Conservation (phyloP, 2,797 vertebrate genomes). For the Uromys caudimaculatus region DNA sequence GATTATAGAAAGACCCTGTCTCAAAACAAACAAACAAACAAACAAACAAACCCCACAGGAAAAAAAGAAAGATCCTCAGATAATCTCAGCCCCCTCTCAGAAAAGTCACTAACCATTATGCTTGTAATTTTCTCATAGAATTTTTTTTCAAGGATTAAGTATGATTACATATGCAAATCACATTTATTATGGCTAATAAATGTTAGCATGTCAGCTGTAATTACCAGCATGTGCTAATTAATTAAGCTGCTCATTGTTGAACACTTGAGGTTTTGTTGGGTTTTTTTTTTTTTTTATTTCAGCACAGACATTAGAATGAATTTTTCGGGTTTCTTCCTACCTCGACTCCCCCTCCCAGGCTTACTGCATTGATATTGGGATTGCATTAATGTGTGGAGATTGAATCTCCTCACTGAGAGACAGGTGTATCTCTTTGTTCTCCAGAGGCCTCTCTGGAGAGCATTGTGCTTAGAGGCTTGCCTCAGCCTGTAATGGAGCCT, state of each 20-base stretch:
- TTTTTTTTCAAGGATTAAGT: neutral
- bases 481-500: neutral
- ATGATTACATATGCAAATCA: constrained; percentile 30
- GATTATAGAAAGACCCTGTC: neutral
- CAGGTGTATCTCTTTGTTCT: constrained; percentile 24
- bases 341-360: neutral
- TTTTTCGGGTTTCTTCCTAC: constrained; percentile 9
- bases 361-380: neutral
- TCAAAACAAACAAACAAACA: neutral
- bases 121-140: neutral
- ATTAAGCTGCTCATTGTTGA: neutral
- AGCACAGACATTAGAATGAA: neutral
- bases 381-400: neutral
- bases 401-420: neutral
- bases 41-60: neutral
- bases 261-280: neutral
- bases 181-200: constrained; percentile 36
- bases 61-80: constrained; percentile 13
- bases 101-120: neutral
- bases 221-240: neutral
- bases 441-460: neutral
- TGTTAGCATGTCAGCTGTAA: constrained; percentile 40
- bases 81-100: constrained; percentile 9
- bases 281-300: constrained; percentile 25
- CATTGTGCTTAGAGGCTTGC: constrained; percentile 42